Evolutionary conservation across 2,797 vertebrate species (phyloP).

Genomic region (Anisognathus igniventris): DNA sequence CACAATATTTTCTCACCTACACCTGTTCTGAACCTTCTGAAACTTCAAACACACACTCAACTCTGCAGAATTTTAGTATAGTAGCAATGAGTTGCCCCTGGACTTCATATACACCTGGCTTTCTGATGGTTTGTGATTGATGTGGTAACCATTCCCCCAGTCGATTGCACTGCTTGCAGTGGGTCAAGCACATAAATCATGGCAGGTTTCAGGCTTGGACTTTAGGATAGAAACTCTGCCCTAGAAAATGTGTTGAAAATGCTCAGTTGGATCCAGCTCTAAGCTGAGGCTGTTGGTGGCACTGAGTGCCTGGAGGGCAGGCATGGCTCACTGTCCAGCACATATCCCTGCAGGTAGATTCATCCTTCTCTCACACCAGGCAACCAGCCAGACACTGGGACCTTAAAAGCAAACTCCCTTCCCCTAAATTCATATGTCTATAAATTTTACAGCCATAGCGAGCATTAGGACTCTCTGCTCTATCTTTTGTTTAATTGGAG

Average conservation of each 20-base stretch:
- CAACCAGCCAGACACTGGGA: neutral
- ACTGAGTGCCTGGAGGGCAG: neutral
- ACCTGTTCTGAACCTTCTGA: neutral
- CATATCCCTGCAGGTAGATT: neutral
- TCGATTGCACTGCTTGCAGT: neutral
- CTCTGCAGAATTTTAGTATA: neutral
- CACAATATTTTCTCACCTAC: neutral
- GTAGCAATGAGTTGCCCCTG: neutral
- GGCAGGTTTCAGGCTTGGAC: neutral
- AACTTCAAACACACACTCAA: neutral
- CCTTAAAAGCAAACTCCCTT: neutral
- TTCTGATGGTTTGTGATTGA: neutral
- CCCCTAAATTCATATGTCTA: neutral
- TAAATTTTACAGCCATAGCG: neutral
- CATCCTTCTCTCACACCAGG: neutral
- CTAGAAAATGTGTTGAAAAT: neutral
- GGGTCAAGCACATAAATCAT: neutral
- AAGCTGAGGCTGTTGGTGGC: neutral
- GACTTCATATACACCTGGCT: neutral
- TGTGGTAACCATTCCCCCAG: neutral
- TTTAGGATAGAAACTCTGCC: neutral
- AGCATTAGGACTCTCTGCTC: neutral
- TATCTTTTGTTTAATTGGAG: neutral
- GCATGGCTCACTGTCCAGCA: neutral
- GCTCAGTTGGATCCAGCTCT: neutral